Percentiles rank a stretch among this genome's conserved stretches.
These are phyloP conservation scores for Caenorhabditis drosophilae DNA, from an alignment of 2,888 invertebrate genomes.

Conservation along the genomic window DNA sequence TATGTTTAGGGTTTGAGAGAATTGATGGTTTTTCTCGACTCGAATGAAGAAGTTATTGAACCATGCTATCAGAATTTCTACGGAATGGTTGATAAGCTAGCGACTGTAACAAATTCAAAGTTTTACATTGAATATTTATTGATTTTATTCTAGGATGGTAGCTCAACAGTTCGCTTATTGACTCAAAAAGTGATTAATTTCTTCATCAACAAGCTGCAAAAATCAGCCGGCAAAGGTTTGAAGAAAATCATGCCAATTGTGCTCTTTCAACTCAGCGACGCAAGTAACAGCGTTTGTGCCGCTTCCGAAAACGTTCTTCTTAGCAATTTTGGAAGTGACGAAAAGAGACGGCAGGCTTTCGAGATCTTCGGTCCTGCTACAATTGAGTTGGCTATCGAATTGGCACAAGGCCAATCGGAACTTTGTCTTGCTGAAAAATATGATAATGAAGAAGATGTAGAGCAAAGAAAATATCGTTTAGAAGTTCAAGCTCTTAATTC, in stretches of 20 bases:
- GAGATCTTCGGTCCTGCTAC: slow-evolving; percentile 30
- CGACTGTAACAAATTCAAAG: slow-evolving; percentile 10
- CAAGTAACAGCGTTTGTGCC: slow-evolving; percentile 24
- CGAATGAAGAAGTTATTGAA: slow-evolving; percentile 17
- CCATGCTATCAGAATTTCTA: slow-evolving; percentile 27
- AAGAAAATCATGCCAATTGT: slow-evolving; percentile 45
- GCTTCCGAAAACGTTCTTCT: slow-evolving; percentile 40
- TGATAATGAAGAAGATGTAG: slow-evolving; percentile 24
- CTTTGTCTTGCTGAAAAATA: slow-evolving; percentile 10
- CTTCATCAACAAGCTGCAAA: slow-evolving; percentile 42
- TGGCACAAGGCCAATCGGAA: slow-evolving; percentile 12
- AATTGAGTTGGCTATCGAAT: slow-evolving; percentile 21
- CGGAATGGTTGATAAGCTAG: slow-evolving; percentile 29
- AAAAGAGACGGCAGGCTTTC: slow-evolving; percentile 33
- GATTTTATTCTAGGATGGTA: slow-evolving; percentile 41
- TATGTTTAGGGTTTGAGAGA: slow-evolving; percentile 32
- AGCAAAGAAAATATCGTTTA: slow-evolving; percentile 20
- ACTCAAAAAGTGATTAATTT: slow-evolving; percentile 35
- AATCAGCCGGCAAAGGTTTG: slow-evolving; percentile 41
- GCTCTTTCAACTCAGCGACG: slow-evolving; percentile 35
- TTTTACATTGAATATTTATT: background rate
- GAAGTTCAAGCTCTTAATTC: slow-evolving; percentile 17
- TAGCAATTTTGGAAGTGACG: slow-evolving; percentile 45
- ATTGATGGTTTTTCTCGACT: slow-evolving; percentile 21
- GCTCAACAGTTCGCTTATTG: slow-evolving; percentile 39